Conservation (phyloP, 2,113 vertebrate genomes). For the Petrocephalus zakoni region DNA sequence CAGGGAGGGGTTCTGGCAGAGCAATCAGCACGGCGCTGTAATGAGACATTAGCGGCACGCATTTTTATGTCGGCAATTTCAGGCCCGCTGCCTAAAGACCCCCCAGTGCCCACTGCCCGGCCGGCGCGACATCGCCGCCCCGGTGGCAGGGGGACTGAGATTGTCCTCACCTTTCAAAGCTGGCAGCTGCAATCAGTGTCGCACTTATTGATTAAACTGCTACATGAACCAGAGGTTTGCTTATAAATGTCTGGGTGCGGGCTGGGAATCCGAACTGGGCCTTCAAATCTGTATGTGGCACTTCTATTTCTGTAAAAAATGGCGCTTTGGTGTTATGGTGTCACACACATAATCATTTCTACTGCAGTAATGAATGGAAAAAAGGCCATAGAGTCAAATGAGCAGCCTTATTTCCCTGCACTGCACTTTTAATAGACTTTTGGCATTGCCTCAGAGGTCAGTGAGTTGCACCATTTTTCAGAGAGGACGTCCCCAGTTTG, state of each 20-base stretch:
- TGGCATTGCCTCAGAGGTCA: neutral
- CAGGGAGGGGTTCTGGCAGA: slow-evolving; percentile 34
- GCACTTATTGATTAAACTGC: slow-evolving; percentile 45
- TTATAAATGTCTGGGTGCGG: slow-evolving; percentile 24
- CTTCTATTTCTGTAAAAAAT: neutral
- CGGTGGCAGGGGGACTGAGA: neutral
- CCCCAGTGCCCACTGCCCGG: slow-evolving; percentile 6
- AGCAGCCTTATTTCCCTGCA: neutral
- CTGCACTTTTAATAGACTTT: neutral
- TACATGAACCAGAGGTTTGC: slow-evolving; percentile 27
- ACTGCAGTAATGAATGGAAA: slow-evolving; percentile 8
- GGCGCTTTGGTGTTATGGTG: neutral
- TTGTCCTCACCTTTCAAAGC: slow-evolving; percentile 15
- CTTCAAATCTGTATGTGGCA: neutral
- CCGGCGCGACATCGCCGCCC: neutral
- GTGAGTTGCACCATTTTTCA: neutral
- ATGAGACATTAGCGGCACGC: slow-evolving; percentile 46
- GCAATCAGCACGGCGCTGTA: slow-evolving; percentile 50
- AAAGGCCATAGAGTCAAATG: slow-evolving; percentile 1
- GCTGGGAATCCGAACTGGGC: neutral
- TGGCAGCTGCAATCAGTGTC: slow-evolving; percentile 36
- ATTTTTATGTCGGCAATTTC: slow-evolving; percentile 14
- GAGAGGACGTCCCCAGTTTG: neutral
- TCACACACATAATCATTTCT: neutral
- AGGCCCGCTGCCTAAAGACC: neutral